These are phyloP conservation scores for Ophion obscuratus DNA, from an alignment of 2,888 invertebrate species.

Conservation along the genomic window DNA sequence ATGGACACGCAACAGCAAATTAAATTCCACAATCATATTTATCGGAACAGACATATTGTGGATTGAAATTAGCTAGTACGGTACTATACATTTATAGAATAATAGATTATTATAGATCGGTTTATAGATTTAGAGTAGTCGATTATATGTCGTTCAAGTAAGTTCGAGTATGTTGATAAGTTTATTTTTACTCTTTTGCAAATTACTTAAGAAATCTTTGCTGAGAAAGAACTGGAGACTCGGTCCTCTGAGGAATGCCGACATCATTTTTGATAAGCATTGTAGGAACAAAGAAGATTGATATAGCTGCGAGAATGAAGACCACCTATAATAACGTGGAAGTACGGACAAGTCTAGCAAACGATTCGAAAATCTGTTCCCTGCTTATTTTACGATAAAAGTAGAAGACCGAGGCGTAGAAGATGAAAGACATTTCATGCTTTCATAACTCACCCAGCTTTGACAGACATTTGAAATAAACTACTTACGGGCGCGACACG, in stretches of 20 bases:
- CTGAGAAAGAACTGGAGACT: background rate
- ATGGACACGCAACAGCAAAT: too few relatives aligned
- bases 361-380: background rate
- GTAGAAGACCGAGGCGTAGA: background rate
- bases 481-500: background rate
- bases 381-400: slow-evolving; percentile 16
- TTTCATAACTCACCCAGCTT: slow-evolving; percentile 7
- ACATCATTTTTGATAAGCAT: background rate
- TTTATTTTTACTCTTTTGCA: background rate
- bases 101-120: too few relatives aligned
- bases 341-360: background rate
- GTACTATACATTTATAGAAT: too few relatives aligned
- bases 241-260: background rate
- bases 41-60: too few relatives aligned
- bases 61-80: too few relatives aligned
- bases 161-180: background rate
- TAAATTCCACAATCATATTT: too few relatives aligned
- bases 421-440: slow-evolving; percentile 25
- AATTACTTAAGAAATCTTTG: background rate
- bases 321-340: background rate
- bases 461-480: slow-evolving; percentile 34
- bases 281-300: background rate
- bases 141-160: too few relatives aligned
- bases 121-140: too few relatives aligned
- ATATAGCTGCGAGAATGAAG: background rate